phyloP scores from a whole-genome alignment of 2,797 vertebrate species.

The Orestias chungarensis region DNA sequence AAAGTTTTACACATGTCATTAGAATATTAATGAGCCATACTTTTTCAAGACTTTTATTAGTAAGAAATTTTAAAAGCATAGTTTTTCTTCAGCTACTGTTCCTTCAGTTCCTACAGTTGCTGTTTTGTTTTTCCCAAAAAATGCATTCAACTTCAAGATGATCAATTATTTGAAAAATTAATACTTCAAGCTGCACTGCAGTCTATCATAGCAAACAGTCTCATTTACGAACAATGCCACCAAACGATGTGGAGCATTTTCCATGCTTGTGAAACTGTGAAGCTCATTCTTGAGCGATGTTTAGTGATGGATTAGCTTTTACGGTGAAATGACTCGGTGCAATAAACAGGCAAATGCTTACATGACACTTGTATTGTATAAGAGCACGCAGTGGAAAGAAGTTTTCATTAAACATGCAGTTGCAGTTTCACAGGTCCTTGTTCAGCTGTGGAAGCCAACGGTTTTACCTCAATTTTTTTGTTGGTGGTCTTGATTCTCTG shows the following conservation, averaged over 20 bases:
- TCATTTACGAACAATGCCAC: not conserved
- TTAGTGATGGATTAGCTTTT: slow-evolving; percentile 14
- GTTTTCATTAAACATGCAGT: slow-evolving; percentile 29
- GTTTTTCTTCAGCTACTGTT: not conserved
- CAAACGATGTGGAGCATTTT: not conserved
- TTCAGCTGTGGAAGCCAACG: slow-evolving; percentile 43
- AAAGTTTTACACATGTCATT: not conserved
- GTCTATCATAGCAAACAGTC: not conserved
- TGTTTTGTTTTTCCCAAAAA: not conserved
- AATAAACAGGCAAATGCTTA: slow-evolving; percentile 69
- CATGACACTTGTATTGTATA: slow-evolving; percentile 23
- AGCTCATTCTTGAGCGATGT: not conserved
- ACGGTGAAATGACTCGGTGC: slow-evolving; percentile 41
- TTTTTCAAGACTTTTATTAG: not conserved
- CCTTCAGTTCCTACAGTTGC: not conserved
- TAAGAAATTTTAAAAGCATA: not conserved
- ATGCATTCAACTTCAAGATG: not conserved
- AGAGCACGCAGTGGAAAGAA: slow-evolving; percentile 23
- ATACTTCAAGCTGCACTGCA: no score
- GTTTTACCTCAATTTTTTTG: slow-evolving; percentile 46
- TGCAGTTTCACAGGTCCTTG: slow-evolving; percentile 24
- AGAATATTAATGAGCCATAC: not conserved
- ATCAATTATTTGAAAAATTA: not conserved
- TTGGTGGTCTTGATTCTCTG: slow-evolving; percentile 48
- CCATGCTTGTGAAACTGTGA: slow-evolving; percentile 23